These are phyloP conservation scores for Porphyrio hochstetteri DNA, from an alignment of 2,113 vertebrate genomes.

Conservation along the genomic window DNA sequence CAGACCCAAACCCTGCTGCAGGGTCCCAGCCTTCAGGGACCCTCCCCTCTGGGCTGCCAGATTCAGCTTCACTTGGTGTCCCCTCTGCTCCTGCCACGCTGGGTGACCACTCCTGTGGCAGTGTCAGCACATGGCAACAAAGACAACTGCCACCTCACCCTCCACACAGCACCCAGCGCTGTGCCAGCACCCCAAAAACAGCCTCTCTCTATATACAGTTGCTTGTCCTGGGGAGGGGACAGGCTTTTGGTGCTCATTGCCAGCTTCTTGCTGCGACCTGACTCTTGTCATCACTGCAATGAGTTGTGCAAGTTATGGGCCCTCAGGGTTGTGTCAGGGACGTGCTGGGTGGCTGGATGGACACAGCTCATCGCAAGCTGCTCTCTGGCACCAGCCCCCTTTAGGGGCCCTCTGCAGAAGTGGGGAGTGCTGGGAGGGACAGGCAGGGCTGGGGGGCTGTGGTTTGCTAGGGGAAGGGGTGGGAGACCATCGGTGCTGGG, in stretches of 20 bases:
- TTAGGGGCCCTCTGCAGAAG: neutral
- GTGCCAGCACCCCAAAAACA: neutral
- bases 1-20: neutral
- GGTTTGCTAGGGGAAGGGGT: neutral
- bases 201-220: neutral
- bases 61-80: neutral
- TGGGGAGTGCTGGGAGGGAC: neutral
- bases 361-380: neutral
- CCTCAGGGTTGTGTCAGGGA: neutral
- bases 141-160: neutral
- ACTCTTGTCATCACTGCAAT: neutral
- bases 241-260: neutral
- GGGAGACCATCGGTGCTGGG: neutral
- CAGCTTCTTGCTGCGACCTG: neutral
- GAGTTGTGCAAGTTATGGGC: neutral
- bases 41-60: neutral
- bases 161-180: neutral
- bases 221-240: rapidly evolving
- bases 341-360: neutral
- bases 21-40: too few relatives aligned
- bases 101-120: neutral
- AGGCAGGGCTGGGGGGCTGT: neutral
- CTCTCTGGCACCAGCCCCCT: neutral
- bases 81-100: neutral
- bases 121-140: neutral